Evolutionary conservation across 2,797 vertebrate genomes (phyloP).

Genomic region (Pitangus sulphuratus): DNA sequence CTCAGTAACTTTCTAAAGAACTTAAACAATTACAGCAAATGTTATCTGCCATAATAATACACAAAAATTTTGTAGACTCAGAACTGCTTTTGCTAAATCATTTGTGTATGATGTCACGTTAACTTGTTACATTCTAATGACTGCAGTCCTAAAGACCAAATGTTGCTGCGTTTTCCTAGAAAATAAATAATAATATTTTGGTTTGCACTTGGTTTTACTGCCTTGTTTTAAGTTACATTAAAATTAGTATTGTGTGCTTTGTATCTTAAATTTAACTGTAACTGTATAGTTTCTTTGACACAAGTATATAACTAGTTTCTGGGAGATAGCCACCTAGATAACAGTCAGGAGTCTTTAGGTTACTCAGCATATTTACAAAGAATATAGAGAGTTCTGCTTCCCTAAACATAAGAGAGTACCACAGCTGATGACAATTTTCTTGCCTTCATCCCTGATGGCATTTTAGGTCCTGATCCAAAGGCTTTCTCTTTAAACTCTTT

Average conservation of each 20-base stretch:
- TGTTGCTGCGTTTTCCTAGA: neutral
- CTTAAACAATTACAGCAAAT: neutral
- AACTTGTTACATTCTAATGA: neutral
- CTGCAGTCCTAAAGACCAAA: neutral
- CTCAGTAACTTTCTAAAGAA: neutral
- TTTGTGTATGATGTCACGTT: neutral
- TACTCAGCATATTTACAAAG: neutral
- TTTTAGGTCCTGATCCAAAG: neutral
- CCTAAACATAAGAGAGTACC: neutral
- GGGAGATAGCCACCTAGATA: fast-evolving
- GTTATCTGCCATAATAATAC: neutral
- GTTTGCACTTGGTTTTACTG: neutral
- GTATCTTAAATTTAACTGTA: neutral
- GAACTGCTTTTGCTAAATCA: neutral
- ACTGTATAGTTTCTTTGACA: neutral
- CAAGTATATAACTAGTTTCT: neutral
- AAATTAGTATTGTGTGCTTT: neutral
- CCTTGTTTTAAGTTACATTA: neutral
- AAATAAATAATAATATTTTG: neutral
- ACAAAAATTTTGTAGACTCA: neutral
- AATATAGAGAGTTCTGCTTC: neutral
- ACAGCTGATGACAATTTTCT: neutral
- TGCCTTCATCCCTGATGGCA: neutral
- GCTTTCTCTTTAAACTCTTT: neutral
- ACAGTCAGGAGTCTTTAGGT: neutral